Evolutionary conservation across 2,113 vertebrate species (phyloP), one percentile per base, ranked within the genome.

Genomic region (Pituophis catenifer): DNA sequence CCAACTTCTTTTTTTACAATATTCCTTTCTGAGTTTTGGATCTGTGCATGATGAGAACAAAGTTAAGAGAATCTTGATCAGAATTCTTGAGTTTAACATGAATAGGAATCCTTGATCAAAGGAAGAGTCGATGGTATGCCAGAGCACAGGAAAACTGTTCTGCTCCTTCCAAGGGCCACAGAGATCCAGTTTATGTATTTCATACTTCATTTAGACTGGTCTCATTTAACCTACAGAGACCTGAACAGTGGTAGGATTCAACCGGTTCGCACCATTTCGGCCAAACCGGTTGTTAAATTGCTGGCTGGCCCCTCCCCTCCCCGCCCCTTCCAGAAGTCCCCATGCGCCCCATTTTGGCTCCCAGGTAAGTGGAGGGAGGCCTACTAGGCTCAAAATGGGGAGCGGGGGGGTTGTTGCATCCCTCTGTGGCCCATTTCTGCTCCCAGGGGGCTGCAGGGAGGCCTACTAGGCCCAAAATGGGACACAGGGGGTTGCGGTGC

Each of bases 401-500:
- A 3, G 3, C 44, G 44, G 44, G 44, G 44, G 44, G 38, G 38
- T 38, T 38, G 38, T 38, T 38, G 38, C 38, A 2, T 38, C 38
- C 38, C 38, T 38, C 44, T 3, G 44, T 3, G 3, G 44, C 44
- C 44, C 44, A 48, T 48, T 48, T 48, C 0, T 4, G 44, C 44
- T 48, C 44, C 44, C 44, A 48, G 3, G 44, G 44, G 44, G 44
- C 3, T 50, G 48, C 48, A 50, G 48, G 48, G 48, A 48, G 48
- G 48, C 48, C 48, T 48, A 48, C 48, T 48, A 48, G 3, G 48
- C 48, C 5, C 48, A 48, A 48, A 48, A 48, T 48, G 48, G 48
- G 48, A 0, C 5, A 6, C 5, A 0, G 48, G 48, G 48, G 48
- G 3, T 5, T 48, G 48, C 0, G 48, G 48, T 6, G 5, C 4